These are phyloP conservation scores for Haplochromis burtoni DNA, from an alignment of 2,113 vertebrate species.

Conservation along the genomic window DNA sequence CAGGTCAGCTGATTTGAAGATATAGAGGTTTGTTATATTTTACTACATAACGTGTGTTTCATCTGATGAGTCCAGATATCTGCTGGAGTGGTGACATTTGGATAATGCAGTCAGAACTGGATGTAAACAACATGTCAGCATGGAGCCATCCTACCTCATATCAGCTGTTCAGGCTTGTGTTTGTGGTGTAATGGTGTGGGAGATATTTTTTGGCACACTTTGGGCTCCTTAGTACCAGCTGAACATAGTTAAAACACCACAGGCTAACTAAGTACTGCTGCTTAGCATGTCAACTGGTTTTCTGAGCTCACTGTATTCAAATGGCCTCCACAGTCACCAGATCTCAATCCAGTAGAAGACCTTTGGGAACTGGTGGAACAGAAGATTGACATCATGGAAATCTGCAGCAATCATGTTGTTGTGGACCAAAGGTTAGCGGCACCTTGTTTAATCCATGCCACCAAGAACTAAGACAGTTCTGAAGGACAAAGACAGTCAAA, in stretches of 20 bases:
- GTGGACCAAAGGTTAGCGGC: neutral
- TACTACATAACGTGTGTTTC: rapidly evolving
- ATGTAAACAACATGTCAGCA: neutral
- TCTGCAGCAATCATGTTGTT: neutral
- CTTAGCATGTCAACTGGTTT: neutral
- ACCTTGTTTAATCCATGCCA: neutral
- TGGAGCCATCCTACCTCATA: neutral
- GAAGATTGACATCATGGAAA: neutral
- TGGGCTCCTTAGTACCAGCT: neutral
- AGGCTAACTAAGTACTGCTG: neutral
- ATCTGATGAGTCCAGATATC: neutral
- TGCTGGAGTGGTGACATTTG: neutral
- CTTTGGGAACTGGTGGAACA: neutral
- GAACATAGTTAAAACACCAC: neutral
- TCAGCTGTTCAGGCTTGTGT: neutral
- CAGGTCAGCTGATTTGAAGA: neutral
- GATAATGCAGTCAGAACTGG: neutral
- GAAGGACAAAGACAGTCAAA: neutral
- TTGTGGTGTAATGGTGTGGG: neutral
- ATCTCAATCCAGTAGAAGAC: rapidly evolving
- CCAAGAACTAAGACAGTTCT: neutral
- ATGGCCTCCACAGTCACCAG: neutral
- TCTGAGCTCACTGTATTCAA: neutral
- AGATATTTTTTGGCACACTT: neutral
- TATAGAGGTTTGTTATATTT: neutral